Evolutionary conservation across 1,140 invertebrate species (phyloP), one percentile per base, ranked within the genome.

Genomic region (Geopemphigus sp.): DNA sequence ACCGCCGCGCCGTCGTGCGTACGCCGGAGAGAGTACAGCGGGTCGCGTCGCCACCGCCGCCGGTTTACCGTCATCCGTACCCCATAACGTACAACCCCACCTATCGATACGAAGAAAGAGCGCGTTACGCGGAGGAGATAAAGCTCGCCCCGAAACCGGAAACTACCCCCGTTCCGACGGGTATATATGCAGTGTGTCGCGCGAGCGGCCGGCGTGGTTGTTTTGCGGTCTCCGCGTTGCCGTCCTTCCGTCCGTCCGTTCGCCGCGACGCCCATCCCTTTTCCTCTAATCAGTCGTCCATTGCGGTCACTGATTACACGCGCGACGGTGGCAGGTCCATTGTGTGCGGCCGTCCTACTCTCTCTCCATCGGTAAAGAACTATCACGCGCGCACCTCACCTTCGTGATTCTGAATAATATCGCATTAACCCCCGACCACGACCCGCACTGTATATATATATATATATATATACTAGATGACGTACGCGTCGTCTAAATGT

Each of bases 231-330:
- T 22, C 1, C 45, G 1, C n/a, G 14, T 12, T 2, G 17, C 14
- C 22, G 64, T n/a, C 17, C 54, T n/a, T n/a, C n/a, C n/a, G n/a
- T n/a, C 64, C 39, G 1, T 5, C 32, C 39, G 39, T 47, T 56
- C 5, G 64, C 1, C 39, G 2, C 32, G 15, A 14, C 10, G 19
- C 15, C 22, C 39, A 4, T 12, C 56, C 8, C 10, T 68, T 68
- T 50, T 24, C 66, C 66, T 68, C 45, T 68, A 50, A 68, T 68
- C 66, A 68, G 66, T 68, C 66, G 66, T 68, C 66, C 22, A 45
- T 50, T 24, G 66, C 66, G 66, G 66, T 68, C 45, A 50, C 39
- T 68, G 66, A 68, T 68, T 68, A 50, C 66, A 26, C 17, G 66
- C 66, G 22, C 39, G 32, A 39, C 32, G n/a, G 64, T 22, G 6